Conservation (phyloP, 2,888 invertebrate genomes). For the Ochropleura plecta region DNA sequence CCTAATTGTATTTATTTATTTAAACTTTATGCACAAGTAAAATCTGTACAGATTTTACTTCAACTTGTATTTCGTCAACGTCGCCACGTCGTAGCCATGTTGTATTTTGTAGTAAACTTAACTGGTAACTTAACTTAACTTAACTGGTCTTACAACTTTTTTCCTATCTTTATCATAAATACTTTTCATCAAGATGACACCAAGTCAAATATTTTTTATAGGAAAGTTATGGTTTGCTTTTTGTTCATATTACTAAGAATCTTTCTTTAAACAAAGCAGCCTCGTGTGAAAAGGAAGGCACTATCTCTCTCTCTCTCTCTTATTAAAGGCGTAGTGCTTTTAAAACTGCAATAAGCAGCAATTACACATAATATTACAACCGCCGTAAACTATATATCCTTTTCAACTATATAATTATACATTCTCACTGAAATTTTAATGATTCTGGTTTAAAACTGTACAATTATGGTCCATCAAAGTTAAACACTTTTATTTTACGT, state of each 20-base stretch:
- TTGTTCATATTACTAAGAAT: not conserved
- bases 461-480: slow-evolving; percentile 25
- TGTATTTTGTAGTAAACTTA: too few species aligned
- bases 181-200: not conserved
- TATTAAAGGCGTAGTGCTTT: slow-evolving; percentile 7
- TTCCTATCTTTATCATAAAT: not conserved
- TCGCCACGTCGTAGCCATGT: too few species aligned
- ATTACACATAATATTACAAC: slow-evolving; percentile 31
- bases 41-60: too few species aligned
- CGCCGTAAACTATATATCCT: slow-evolving; percentile 24
- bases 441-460: slow-evolving; percentile 28
- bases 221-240: not conserved
- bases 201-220: not conserved
- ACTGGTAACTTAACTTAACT: too few species aligned
- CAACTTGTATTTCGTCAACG: too few species aligned
- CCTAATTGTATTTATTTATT: too few species aligned
- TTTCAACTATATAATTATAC: slow-evolving; percentile 29
- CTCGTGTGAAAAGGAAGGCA: not conserved
- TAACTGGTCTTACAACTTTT: too few species aligned
- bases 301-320: not conserved
- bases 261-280: not conserved
- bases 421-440: slow-evolving; percentile 35
- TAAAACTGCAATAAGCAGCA: slow-evolving; percentile 26
- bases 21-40: too few species aligned
- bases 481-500: slow-evolving; percentile 2